These are phyloP conservation scores for Poecilia gillii DNA, from an alignment of 2,797 vertebrate species.

Conservation along the genomic window DNA sequence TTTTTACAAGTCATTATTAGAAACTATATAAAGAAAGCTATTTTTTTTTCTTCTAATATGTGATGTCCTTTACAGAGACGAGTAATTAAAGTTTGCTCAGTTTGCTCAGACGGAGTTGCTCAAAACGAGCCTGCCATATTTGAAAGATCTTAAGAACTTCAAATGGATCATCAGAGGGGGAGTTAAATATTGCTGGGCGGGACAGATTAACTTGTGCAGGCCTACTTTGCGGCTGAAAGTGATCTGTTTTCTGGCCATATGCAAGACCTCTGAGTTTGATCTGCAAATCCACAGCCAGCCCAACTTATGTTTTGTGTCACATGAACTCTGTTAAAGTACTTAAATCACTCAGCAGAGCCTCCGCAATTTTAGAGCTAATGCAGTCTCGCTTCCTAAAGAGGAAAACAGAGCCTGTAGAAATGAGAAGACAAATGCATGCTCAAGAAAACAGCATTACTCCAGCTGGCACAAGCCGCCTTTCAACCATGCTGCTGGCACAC, in stretches of 20 bases:
- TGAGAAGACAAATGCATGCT: constrained; percentile 55
- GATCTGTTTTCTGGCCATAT: constrained; percentile 46
- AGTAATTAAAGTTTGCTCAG: neutral
- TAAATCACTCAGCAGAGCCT: constrained; percentile 56
- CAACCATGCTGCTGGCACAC: constrained; percentile 49
- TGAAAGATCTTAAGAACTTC: constrained; percentile 52
- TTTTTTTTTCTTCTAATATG: neutral
- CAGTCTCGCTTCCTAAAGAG: constrained; percentile 55
- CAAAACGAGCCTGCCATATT: constrained; percentile 38
- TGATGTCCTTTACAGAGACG: neutral
- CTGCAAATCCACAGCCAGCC: constrained; percentile 58
- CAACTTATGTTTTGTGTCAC: constrained; percentile 52
- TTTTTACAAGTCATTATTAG: neutral
- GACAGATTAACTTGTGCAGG: constrained; percentile 57
- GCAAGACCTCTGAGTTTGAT: constrained; percentile 62
- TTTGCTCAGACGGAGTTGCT: constrained; percentile 36
- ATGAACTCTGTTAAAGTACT: constrained; percentile 69
- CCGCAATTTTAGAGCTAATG: constrained; percentile 57
- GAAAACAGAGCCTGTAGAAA: constrained; percentile 66
- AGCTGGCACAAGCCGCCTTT: constrained; percentile 40
- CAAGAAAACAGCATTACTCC: constrained; percentile 39
- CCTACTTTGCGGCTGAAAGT: constrained; percentile 60
- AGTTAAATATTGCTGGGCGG: constrained; percentile 49
- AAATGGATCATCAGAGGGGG: constrained; percentile 59
- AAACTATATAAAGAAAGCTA: neutral